These are phyloP conservation scores for Perizoma flavofasciatum DNA, from an alignment of 2,888 invertebrate genomes.

Conservation along the genomic window DNA sequence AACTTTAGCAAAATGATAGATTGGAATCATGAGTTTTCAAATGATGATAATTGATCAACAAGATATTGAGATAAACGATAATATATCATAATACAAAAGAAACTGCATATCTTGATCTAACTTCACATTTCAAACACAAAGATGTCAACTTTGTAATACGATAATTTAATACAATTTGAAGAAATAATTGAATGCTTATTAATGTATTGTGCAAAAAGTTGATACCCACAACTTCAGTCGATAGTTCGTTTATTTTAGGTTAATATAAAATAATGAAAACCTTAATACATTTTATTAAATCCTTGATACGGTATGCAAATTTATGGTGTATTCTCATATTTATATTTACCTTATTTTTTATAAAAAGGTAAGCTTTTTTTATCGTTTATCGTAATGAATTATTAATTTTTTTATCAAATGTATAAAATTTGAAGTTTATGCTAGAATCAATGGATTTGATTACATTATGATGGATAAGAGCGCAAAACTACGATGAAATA, in stretches of 20 bases:
- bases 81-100: too few relatives aligned
- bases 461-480: background rate
- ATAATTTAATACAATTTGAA: background rate
- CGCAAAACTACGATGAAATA: constrained; percentile 4
- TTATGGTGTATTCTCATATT: constrained; percentile 2
- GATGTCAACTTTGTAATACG: background rate
- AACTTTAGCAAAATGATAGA: constrained; percentile 5
- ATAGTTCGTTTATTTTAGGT: constrained; percentile 25
- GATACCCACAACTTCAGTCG: constrained; percentile 46
- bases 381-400: background rate
- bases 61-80: background rate
- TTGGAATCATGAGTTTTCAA: background rate
- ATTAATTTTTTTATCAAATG: constrained; percentile 16
- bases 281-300: constrained; percentile 4
- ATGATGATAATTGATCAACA: too few relatives aligned
- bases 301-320: constrained; percentile 1
- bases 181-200: constrained; percentile 31
- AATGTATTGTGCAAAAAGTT: constrained; percentile 58
- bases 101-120: too few relatives aligned
- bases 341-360: constrained; percentile 5
- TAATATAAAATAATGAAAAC: constrained; percentile 7
- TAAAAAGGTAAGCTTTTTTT: background rate
- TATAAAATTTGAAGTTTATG: constrained; percentile 5
- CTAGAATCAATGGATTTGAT: constrained; percentile 8
- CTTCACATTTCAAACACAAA: background rate